These are phyloP conservation scores for Steatornis caripensis DNA, from an alignment of 2,113 vertebrate species.

Conservation along the genomic window DNA sequence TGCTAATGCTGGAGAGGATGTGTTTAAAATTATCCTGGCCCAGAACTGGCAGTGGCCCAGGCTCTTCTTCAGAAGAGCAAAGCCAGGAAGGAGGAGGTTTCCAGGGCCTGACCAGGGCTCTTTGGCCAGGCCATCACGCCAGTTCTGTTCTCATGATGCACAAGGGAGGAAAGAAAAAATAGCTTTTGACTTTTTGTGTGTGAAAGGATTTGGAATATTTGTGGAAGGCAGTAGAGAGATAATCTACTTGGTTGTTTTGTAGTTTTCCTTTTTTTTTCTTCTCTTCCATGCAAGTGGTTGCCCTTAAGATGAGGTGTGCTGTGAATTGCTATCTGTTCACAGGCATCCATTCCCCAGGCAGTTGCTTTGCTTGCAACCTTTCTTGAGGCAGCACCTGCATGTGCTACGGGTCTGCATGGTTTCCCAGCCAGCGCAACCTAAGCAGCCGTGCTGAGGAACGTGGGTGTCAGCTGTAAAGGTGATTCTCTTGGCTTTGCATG, in stretches of 20 bases:
- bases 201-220: background rate
- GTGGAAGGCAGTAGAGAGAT: background rate
- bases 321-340: fast-evolving
- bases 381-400: background rate
- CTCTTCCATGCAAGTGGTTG: background rate
- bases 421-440: background rate
- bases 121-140: background rate
- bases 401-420: fast-evolving
- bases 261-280: no score
- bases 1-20: background rate
- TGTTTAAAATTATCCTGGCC: constrained; percentile 20
- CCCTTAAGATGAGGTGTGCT: background rate
- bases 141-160: constrained; percentile 2
- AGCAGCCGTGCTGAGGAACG: background rate
- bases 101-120: background rate
- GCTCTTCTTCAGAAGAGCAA: background rate
- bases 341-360: background rate
- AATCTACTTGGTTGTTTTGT: background rate
- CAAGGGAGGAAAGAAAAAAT: background rate
- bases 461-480: background rate
- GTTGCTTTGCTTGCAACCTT: background rate
- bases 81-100: constrained; percentile 18
- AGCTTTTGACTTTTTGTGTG: background rate
- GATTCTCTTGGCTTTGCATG: background rate
- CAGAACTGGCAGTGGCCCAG: background rate